Conservation (phyloP, 2,113 vertebrate genomes). For the Zapornia atra region DNA sequence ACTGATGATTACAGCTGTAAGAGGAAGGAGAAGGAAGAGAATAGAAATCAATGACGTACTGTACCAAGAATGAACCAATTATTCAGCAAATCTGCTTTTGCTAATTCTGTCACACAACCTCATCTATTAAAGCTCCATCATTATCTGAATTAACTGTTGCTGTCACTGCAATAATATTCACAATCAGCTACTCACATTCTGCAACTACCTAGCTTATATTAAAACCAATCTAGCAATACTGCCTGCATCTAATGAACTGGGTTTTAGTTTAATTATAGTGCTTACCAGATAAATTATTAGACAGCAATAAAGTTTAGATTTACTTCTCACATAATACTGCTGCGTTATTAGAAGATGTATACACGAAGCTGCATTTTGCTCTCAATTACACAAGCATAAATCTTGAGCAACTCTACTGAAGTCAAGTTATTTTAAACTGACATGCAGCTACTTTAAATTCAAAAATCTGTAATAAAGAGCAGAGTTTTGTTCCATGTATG, state of each 20-base stretch:
- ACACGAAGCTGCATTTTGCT: slow-evolving; percentile 23
- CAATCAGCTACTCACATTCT: slow-evolving; percentile 9
- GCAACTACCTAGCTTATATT: background rate
- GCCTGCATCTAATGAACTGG: slow-evolving; percentile 30
- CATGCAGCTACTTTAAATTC: background rate
- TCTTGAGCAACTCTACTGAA: background rate
- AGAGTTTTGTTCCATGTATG: background rate
- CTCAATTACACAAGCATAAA: slow-evolving; percentile 33
- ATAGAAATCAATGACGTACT: slow-evolving; percentile 55
- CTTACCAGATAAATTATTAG: slow-evolving; percentile 50
- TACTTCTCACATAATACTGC: background rate
- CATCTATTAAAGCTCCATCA: slow-evolving; percentile 26
- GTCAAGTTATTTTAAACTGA: slow-evolving; percentile 2
- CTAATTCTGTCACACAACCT: slow-evolving; percentile 39
- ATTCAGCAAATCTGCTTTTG: slow-evolving; percentile 53
- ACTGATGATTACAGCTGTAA: background rate
- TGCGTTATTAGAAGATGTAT: slow-evolving; percentile 2
- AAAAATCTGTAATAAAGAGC: background rate
- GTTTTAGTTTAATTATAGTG: slow-evolving; percentile 48
- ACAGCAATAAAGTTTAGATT: slow-evolving; percentile 44
- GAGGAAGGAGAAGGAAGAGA: background rate
- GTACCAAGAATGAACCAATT: slow-evolving; percentile 58
- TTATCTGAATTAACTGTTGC: slow-evolving; percentile 63
- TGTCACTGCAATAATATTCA: slow-evolving; percentile 56
- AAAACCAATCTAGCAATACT: background rate